Base-by-base conservation (phyloP, 2,113 vertebrate species). In the Hoplias malabaricus region DNA sequence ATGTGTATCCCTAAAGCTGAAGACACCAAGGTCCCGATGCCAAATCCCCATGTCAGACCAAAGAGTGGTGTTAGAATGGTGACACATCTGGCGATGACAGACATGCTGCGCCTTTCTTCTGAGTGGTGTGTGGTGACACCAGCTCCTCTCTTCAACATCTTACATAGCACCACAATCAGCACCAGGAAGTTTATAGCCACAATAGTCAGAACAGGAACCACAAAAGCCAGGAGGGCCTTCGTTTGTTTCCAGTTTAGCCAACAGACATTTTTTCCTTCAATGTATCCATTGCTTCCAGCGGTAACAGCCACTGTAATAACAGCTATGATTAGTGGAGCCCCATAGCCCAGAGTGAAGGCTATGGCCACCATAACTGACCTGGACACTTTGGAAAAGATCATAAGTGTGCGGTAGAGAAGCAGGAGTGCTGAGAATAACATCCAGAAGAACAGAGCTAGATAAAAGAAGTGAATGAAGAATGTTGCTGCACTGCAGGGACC, bases 361-460 rank as follows among this genome's bases (percentile, higher is more conserved):
- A 91, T 86, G 46, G 78, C 87, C 80, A 94, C 70, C 92, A 96
- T 92, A 2, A 4, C 19, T 12, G 87, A 77, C 56, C 90, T 95
- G 23, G 91, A 89, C 88, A 95, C 87, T 78, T 94, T 89, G 7
- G 88, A 92, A 77, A 96, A 95, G 68, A 95, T 79, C 0, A 94
- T 82, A n/a, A 95, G 34, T 2, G 92, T 92, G 9, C 92, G 88
- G 75, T 96, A 95, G 6, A 94, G 86, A 38, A 98, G 94, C 42
- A 97, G 88, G 25, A 97, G 90, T 0, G 93, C 95, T 27, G 94
- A 90, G 6, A 92, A 84, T 0, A 98, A 83, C 96, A 98, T 98
- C 96, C 96, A 98, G 83, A 96, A 98, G 86, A 98, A 97, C 21
- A 96, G 62, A 31, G 92, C 89, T 14, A 98, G 91, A 69, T 96